Evolutionary conservation across 2,797 vertebrate species (phyloP).

Genomic region (Coluber constrictor): DNA sequence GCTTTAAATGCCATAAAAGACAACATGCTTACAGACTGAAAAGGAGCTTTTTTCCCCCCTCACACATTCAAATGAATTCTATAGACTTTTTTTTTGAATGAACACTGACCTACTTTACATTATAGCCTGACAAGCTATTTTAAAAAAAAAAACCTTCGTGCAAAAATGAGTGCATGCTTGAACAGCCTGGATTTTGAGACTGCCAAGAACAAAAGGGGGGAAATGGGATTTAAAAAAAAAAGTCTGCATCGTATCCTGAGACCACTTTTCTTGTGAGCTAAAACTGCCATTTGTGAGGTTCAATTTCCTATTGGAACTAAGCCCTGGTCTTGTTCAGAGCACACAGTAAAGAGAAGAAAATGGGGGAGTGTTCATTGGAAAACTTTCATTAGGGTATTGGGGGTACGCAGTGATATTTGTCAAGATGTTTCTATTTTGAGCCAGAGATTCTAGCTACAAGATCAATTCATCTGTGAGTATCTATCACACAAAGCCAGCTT

Average conservation of each 20-base stretch:
- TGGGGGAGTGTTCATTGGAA: neutral
- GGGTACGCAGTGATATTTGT: neutral
- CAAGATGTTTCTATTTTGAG: neutral
- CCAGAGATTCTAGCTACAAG: neutral
- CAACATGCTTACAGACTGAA: conserved; percentile 19
- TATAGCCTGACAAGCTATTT: neutral
- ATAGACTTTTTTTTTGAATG: conserved; percentile 41
- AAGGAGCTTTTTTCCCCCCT: neutral
- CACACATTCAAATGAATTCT: neutral
- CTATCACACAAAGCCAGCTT: conserved; percentile 6
- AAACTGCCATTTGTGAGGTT: fast-evolving
- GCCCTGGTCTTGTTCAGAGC: neutral
- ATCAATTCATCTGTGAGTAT: conserved; percentile 15
- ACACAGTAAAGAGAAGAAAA: neutral
- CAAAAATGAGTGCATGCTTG: neutral
- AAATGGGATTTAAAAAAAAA: neutral
- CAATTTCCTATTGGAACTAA: neutral
- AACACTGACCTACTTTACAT: conserved; percentile 15
- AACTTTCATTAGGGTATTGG: neutral
- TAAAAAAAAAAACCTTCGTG: neutral
- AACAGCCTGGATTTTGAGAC: conserved; percentile 25
- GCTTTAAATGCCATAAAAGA: conserved; percentile 15
- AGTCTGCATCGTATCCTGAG: neutral
- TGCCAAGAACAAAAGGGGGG: conserved; percentile 32
- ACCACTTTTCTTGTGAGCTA: conserved; percentile 9